Conservation (phyloP, 2,113 vertebrate species). For the Amblyornis subalaris region DNA sequence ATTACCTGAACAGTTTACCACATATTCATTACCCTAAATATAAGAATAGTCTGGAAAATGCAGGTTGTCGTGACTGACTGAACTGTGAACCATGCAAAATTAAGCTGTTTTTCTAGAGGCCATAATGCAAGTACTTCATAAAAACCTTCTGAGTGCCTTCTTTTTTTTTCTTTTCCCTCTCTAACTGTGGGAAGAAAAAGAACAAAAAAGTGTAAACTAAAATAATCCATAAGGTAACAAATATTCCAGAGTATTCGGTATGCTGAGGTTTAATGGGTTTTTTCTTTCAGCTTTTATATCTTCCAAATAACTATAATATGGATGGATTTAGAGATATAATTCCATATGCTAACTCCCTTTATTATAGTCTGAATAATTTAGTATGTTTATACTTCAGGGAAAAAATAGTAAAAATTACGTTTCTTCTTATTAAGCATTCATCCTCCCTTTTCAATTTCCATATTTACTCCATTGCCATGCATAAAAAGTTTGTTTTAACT, state of each 20-base stretch:
- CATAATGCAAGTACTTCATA: not conserved
- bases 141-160: not conserved
- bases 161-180: no score
- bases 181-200: not conserved
- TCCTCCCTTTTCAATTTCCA: not conserved
- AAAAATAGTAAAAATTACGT: not conserved
- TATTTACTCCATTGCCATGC: not conserved
- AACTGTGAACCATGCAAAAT: not conserved
- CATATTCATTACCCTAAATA: not conserved
- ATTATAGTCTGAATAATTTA: constrained; percentile 21
- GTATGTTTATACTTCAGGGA: not conserved
- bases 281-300: not conserved
- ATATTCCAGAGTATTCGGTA: not conserved
- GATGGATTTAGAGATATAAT: not conserved
- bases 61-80: not conserved
- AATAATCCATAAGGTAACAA: not conserved
- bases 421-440: not conserved
- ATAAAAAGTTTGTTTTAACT: not conserved
- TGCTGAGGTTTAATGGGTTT: not conserved
- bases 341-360: not conserved
- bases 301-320: not conserved
- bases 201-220: not conserved
- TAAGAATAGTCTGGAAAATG: not conserved
- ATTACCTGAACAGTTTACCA: not conserved
- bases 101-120: not conserved